Percentiles rank a stretch among this genome's conserved stretches.
These are phyloP conservation scores for Nephila pilipes DNA, from an alignment of 1,140 invertebrate genomes.

Conservation along the genomic window DNA sequence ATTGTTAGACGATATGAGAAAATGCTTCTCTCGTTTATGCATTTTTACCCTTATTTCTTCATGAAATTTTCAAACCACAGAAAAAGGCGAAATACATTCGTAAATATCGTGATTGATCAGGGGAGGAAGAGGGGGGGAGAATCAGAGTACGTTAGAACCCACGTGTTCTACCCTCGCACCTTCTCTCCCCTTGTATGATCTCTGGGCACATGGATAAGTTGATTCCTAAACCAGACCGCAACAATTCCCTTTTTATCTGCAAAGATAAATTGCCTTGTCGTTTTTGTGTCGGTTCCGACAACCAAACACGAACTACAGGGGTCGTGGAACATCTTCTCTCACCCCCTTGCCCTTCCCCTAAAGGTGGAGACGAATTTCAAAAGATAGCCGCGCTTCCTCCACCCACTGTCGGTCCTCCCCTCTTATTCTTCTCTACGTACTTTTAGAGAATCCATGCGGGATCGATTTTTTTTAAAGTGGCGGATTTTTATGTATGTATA, in stretches of 20 bases:
- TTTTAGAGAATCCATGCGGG: slow-evolving; percentile 15
- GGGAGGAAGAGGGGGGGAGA: no score
- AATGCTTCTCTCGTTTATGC: no score
- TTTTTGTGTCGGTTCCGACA: slow-evolving; percentile 40
- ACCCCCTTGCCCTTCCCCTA: neutral
- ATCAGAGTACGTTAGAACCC: no score
- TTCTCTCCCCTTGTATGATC: neutral
- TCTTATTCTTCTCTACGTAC: neutral
- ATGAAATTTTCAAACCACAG: no score
- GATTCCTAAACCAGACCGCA: slow-evolving; percentile 44
- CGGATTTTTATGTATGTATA: neutral
- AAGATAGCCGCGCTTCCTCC: slow-evolving; percentile 31
- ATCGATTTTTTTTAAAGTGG: slow-evolving; percentile 1
- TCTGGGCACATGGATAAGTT: neutral
- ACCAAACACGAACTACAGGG: slow-evolving; percentile 45
- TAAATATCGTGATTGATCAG: no score
- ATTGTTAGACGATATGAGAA: no score
- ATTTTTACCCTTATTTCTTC: no score
- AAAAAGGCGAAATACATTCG: no score
- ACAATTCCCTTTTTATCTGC: slow-evolving; percentile 11
- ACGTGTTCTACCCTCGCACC: neutral
- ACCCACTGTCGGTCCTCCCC: neutral
- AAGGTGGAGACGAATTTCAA: slow-evolving; percentile 34
- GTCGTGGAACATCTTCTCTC: neutral
- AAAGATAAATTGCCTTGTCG: slow-evolving; percentile 51